Evolutionary conservation across 2,113 vertebrate genomes (phyloP).

Genomic region (Embiotoca jacksoni): DNA sequence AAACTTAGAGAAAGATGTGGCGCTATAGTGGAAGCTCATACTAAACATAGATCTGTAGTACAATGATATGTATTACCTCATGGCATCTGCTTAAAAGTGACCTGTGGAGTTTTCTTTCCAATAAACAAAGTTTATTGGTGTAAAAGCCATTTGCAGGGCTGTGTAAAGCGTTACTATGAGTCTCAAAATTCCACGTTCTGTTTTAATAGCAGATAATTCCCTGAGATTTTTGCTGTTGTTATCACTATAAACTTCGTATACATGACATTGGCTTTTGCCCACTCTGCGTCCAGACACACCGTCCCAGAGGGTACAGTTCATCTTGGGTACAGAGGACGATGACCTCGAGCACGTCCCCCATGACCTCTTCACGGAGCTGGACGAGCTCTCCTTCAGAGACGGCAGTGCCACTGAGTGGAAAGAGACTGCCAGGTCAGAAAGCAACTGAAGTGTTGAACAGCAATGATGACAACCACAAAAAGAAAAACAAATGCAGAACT

Average conservation of each 20-base stretch:
- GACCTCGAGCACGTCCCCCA: conserved; percentile 95
- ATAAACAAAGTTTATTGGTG: neutral
- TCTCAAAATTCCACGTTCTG: too few species aligned
- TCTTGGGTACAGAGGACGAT: conserved; percentile 94
- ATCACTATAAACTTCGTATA: neutral
- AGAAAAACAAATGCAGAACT: neutral
- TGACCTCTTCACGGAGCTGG: conserved; percentile 96
- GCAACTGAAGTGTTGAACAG: neutral
- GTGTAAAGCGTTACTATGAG: too few species aligned
- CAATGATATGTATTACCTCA: neutral
- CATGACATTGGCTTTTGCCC: neutral
- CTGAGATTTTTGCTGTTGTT: neutral
- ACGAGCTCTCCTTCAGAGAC: conserved; percentile 92
- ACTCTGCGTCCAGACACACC: conserved; percentile 88
- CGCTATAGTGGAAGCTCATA: neutral
- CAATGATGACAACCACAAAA: neutral
- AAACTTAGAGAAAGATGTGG: neutral
- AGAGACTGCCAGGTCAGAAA: conserved; percentile 91
- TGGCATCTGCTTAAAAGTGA: neutral
- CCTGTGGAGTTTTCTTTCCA: neutral
- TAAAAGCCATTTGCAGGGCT: neutral
- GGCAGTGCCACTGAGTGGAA: conserved; percentile 94
- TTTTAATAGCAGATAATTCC: too few species aligned
- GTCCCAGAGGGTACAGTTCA: conserved; percentile 95
- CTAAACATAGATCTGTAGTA: too few species aligned